A percentile compares a stretch with the other conserved stretches of the same genome.
phyloP scores from a whole-genome alignment of 2,113 vertebrate species.

The Hippocampus mohnikei region DNA sequence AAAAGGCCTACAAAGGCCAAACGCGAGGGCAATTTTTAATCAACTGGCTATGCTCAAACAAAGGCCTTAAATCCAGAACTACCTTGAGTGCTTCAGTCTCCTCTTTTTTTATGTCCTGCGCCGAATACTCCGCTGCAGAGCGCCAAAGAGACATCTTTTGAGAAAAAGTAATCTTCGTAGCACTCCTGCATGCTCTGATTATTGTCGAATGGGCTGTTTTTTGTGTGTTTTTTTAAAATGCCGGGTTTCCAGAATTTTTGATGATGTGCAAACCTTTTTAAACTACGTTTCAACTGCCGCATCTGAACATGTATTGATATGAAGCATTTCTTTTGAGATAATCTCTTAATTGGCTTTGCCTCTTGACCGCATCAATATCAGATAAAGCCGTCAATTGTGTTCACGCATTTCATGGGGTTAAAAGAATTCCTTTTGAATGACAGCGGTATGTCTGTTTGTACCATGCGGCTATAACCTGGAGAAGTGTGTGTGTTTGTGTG shows the following conservation, averaged over 20 bases:
- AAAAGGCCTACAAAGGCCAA: too few species aligned
- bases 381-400: conserved; percentile 61
- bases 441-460: conserved; percentile 43
- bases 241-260: conserved; percentile 8
- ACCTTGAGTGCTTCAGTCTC: too few species aligned
- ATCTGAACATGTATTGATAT: conserved; percentile 49
- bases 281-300: conserved; percentile 37
- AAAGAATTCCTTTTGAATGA: conserved; percentile 43
- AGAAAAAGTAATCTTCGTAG: too few species aligned
- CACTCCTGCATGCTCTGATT: too few species aligned
- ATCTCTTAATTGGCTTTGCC: conserved; percentile 56
- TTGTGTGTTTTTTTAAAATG: conserved; percentile 12
- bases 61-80: too few species aligned
- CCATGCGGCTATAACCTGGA: conserved; percentile 33
- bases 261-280: conserved; percentile 26
- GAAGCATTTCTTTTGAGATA: conserved; percentile 55
- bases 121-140: too few species aligned
- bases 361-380: conserved; percentile 73
- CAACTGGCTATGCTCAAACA: too few species aligned
- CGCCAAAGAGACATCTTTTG: too few species aligned
- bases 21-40: too few species aligned
- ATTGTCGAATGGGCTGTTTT: not conserved
- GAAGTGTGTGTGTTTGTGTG: too few species aligned
- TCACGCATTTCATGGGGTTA: conserved; percentile 29
- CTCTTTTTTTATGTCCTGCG: too few species aligned